Percentiles rank a stretch among this genome's conserved stretches.
Conservation (phyloP, 2,113 vertebrate species). For the Rana temporaria region DNA sequence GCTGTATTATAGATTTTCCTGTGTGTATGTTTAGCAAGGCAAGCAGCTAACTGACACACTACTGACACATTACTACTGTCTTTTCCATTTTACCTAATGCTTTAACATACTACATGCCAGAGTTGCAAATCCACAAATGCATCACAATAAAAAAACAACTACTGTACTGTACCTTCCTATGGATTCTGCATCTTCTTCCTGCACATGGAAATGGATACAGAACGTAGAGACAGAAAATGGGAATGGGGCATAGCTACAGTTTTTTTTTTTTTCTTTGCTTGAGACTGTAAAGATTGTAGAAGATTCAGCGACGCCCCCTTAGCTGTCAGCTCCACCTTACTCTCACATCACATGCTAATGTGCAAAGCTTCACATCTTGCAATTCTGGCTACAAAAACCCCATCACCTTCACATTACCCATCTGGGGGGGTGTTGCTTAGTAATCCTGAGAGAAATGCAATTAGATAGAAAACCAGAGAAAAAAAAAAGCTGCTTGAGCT, state of each 20-base stretch:
- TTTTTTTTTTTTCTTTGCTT: conserved; percentile 55
- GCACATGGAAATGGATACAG: conserved; percentile 45
- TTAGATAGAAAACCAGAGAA: conserved; percentile 55
- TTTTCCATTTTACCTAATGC: too few relatives aligned
- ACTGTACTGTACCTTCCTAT: conserved; percentile 29
- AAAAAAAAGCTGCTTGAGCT: neutral
- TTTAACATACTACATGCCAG: neutral
- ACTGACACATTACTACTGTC: too few relatives aligned
- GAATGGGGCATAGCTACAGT: conserved; percentile 47
- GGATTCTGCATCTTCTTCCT: conserved; percentile 18
- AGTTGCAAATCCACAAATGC: neutral
- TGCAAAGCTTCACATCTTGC: conserved; percentile 58
- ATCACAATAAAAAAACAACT: neutral
- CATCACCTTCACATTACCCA: conserved; percentile 61
- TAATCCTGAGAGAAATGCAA: conserved; percentile 62
- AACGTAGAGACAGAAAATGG: conserved; percentile 20
- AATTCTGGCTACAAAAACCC: conserved; percentile 56
- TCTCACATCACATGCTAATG: conserved; percentile 67
- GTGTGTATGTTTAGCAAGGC: too few relatives aligned
- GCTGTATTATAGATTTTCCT: too few relatives aligned
- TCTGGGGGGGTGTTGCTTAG: conserved; percentile 70
- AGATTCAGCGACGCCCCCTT: conserved; percentile 71
- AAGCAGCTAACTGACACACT: too few relatives aligned
- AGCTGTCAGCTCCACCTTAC: conserved; percentile 74
- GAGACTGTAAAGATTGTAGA: conserved; percentile 63